These are phyloP conservation scores for Epistrophe eligans DNA, from an alignment of 2,888 invertebrate species.

Conservation along the genomic window DNA sequence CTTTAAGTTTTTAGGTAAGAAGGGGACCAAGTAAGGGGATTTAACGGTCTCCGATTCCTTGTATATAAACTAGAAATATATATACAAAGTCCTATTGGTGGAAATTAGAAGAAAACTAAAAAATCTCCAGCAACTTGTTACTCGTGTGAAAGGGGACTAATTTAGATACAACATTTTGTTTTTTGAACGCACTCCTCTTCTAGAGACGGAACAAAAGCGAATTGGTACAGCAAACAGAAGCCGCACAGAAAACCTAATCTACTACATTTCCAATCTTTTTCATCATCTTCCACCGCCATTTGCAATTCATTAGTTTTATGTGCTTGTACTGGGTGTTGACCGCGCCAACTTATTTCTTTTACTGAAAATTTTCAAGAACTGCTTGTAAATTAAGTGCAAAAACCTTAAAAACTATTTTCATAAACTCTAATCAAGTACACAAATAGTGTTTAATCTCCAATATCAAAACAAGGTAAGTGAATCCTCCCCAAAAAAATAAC, in stretches of 20 bases:
- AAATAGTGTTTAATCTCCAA: conserved; percentile 23
- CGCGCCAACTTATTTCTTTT: conserved; percentile 65
- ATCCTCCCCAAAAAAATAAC: background rate
- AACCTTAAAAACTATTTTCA: conserved; percentile 22
- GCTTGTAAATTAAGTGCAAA: conserved; percentile 37
- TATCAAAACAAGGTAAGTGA: conserved; percentile 57
- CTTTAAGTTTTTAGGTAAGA: too few relatives aligned
- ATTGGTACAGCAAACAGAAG: conserved; percentile 23
- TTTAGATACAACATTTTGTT: too few relatives aligned
- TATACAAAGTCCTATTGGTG: too few relatives aligned
- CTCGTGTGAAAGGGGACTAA: too few relatives aligned
- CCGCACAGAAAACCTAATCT: conserved; percentile 33
- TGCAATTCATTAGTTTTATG: conserved; percentile 72
- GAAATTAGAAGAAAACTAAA: too few relatives aligned
- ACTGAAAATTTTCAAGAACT: conserved; percentile 36
- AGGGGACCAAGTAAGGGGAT: too few relatives aligned
- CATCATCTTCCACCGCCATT: conserved; percentile 62
- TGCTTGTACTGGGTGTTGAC: conserved; percentile 74
- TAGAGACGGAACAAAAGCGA: background rate
- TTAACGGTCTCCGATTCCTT: too few relatives aligned
- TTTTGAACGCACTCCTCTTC: background rate
- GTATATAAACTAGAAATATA: too few relatives aligned
- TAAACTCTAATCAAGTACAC: conserved; percentile 22
- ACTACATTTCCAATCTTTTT: conserved; percentile 47
- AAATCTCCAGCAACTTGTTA: too few relatives aligned